These are phyloP conservation scores for Hyles lineata DNA, from an alignment of 2,888 invertebrate species.

Conservation along the genomic window DNA sequence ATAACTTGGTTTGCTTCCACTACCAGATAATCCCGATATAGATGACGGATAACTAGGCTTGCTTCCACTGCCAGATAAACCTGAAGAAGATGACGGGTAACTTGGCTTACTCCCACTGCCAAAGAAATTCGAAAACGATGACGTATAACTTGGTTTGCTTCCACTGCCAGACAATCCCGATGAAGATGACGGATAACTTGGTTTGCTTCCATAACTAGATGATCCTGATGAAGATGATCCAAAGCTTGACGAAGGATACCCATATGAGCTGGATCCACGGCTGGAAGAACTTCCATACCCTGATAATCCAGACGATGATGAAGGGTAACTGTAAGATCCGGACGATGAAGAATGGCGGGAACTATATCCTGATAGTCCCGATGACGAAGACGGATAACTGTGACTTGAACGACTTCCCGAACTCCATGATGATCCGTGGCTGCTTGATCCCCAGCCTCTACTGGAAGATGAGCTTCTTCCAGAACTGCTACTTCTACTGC, in stretches of 20 bases:
- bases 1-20: background rate
- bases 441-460: slow-evolving; percentile 21
- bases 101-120: background rate
- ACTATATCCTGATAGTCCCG: slow-evolving; percentile 17
- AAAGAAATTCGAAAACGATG: background rate
- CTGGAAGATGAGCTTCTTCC: slow-evolving; percentile 6
- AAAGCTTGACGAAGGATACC: background rate
- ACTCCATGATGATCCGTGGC: slow-evolving; percentile 22
- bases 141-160: too few relatives aligned
- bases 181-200: background rate
- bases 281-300: slow-evolving; percentile 10
- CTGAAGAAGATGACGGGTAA: background rate
- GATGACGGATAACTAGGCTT: background rate
- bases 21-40: background rate
- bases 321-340: background rate
- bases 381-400: slow-evolving; percentile 25
- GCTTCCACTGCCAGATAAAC: background rate
- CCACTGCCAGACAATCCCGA: background rate
- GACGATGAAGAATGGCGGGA: slow-evolving; percentile 4
- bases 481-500: background rate
- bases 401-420: slow-evolving; percentile 20
- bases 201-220: background rate
- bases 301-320: slow-evolving; percentile 8
- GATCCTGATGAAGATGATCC: background rate
- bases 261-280: background rate